These are phyloP conservation scores for Sylvia borin DNA, from an alignment of 2,797 vertebrate species.

Conservation along the genomic window DNA sequence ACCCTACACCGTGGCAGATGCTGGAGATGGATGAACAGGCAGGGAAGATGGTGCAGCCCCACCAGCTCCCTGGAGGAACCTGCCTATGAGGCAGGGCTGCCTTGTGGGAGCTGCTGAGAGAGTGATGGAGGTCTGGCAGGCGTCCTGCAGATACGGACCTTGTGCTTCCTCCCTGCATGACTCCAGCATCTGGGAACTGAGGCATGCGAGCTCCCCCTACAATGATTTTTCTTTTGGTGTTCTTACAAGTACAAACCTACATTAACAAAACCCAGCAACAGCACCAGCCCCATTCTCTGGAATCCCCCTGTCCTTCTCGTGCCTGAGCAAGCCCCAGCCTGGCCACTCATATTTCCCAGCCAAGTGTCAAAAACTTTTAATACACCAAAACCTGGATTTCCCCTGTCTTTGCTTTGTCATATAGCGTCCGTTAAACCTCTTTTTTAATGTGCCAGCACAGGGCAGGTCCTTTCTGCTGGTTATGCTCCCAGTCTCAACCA, in stretches of 20 bases:
- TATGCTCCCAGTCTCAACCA: neutral
- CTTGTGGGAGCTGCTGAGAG: neutral
- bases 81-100: neutral
- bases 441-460: neutral
- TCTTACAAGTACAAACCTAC: neutral
- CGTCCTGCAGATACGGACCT: neutral
- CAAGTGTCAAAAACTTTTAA: neutral
- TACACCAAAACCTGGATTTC: neutral
- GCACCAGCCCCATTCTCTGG: neutral
- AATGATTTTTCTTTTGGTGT: neutral
- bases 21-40: neutral
- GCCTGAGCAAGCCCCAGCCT: accelerated
- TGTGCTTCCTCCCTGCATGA: neutral
- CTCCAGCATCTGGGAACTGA: neutral
- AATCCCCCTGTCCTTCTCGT: neutral
- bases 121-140: neutral
- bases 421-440: neutral
- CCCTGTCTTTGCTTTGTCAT: neutral
- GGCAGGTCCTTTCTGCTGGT: neutral
- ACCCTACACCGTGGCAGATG: neutral
- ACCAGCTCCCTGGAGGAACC: neutral
- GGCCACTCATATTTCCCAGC: neutral
- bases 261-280: neutral
- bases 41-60: neutral
- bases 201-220: neutral